phyloP scores from a whole-genome alignment of 2,888 invertebrate species.

The Pristionchus maxplancki region DNA sequence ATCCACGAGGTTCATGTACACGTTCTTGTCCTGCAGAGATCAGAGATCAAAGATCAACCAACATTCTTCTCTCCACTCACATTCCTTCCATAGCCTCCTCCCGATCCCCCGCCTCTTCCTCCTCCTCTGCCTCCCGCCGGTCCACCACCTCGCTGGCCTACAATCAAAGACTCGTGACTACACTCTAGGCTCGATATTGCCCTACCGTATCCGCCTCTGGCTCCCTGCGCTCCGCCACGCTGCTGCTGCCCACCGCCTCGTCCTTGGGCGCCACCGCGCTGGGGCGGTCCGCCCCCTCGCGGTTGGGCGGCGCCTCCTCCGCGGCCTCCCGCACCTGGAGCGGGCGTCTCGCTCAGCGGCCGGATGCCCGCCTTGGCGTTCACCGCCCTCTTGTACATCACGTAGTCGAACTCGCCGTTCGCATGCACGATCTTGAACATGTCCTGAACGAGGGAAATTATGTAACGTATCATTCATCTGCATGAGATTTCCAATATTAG shows the following conservation, averaged over 20 bases:
- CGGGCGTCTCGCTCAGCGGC: not conserved
- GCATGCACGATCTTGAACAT: conserved; percentile 87
- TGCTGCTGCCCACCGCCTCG: conserved; percentile 48
- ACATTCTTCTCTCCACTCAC: conserved; percentile 33
- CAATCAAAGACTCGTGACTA: not conserved
- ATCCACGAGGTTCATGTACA: conserved; percentile 89
- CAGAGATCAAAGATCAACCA: not conserved
- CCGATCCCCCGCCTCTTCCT: conserved; percentile 47
- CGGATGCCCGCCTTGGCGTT: conserved; percentile 58
- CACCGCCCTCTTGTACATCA: conserved; percentile 60
- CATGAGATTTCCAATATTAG: not conserved
- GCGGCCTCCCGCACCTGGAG: conserved; percentile 17
- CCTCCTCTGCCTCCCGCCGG: conserved; percentile 10
- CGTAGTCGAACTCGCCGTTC: conserved; percentile 84
- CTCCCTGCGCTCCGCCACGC: conserved; percentile 32
- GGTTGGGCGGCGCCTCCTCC: conserved; percentile 22
- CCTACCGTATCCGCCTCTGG: conserved; percentile 46
- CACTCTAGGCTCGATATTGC: not conserved
- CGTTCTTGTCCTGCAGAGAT: conserved; percentile 83
- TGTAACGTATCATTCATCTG: not conserved
- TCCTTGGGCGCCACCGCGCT: conserved; percentile 12
- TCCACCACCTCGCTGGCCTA: conserved; percentile 25
- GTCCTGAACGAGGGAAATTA: conserved; percentile 64
- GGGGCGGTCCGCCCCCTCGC: not conserved
- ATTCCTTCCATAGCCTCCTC: conserved; percentile 45